Conservation (phyloP, 2,797 vertebrate genomes). For the Aeoliscus strigatus region DNA sequence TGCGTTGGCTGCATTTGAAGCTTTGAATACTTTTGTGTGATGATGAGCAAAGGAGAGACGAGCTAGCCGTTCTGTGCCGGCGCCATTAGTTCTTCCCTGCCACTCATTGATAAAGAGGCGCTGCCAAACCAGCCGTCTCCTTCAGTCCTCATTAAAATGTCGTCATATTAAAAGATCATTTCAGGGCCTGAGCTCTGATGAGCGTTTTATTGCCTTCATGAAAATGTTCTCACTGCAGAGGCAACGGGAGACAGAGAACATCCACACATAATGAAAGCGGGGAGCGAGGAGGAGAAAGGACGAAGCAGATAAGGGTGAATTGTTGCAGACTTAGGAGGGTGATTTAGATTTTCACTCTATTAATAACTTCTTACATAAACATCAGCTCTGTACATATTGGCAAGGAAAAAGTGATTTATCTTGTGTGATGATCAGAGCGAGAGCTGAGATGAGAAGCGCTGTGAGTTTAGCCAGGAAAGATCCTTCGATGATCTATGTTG, state of each 20-base stretch:
- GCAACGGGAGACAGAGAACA: conserved; percentile 42
- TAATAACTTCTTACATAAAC: conserved; percentile 39
- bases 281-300: conserved; percentile 24
- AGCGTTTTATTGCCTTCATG: conserved; percentile 70
- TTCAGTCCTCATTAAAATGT: conserved; percentile 73
- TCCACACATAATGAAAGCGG: conserved; percentile 49
- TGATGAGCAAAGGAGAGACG: conserved; percentile 1
- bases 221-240: conserved; percentile 59
- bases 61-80: conserved; percentile 40
- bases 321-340: conserved; percentile 35
- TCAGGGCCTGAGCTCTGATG: conserved; percentile 62
- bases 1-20: no score
- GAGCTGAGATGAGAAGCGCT: not conserved
- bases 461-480: not conserved
- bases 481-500: not conserved
- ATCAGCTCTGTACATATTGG: conserved; percentile 10
- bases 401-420: not conserved
- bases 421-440: conserved; percentile 10
- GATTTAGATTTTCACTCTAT: conserved; percentile 40
- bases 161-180: conserved; percentile 74
- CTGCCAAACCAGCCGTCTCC: conserved; percentile 61
- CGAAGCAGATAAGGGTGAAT: conserved; percentile 51
- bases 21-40: conserved; percentile 7
- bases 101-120: conserved; percentile 68
- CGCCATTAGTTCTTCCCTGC: conserved; percentile 62